Evolutionary conservation across 2,113 vertebrate species (phyloP).

Genomic region (Catharus fuscescens): DNA sequence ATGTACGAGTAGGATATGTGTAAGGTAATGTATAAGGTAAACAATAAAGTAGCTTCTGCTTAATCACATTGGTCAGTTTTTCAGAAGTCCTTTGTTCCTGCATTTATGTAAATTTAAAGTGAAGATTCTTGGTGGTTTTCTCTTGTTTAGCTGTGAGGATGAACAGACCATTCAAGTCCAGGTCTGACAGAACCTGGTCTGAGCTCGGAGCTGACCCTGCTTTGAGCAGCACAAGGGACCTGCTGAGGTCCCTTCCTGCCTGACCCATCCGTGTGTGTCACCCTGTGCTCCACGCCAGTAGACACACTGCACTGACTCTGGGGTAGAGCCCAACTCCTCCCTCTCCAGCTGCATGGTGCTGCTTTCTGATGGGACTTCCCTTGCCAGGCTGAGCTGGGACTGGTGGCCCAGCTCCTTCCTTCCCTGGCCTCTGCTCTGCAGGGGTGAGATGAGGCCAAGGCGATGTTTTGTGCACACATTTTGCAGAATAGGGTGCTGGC

Average conservation of each 20-base stretch:
- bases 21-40: too few species aligned
- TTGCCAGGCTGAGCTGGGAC: background rate
- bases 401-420: background rate
- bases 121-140: background rate
- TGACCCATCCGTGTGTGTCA: background rate
- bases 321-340: background rate
- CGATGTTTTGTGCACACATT: fast-evolving
- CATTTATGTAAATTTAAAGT: background rate
- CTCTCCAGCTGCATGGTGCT: background rate
- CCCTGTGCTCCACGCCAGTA: too few species aligned
- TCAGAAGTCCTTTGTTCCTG: too few species aligned
- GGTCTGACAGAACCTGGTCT: background rate
- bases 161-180: background rate
- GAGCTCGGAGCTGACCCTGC: background rate
- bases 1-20: too few species aligned
- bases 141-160: background rate
- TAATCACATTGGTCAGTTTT: too few species aligned
- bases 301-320: fast-evolving
- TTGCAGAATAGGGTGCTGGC: background rate
- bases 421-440: too few species aligned
- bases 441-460: background rate
- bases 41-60: too few species aligned
- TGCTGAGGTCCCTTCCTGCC: background rate
- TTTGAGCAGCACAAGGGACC: background rate
- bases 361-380: background rate